Percentiles rank a stretch among this genome's conserved stretches.
Evolutionary conservation across 2,888 invertebrate genomes (phyloP).

Genomic region (Caenorhabditis zanzibari): DNA sequence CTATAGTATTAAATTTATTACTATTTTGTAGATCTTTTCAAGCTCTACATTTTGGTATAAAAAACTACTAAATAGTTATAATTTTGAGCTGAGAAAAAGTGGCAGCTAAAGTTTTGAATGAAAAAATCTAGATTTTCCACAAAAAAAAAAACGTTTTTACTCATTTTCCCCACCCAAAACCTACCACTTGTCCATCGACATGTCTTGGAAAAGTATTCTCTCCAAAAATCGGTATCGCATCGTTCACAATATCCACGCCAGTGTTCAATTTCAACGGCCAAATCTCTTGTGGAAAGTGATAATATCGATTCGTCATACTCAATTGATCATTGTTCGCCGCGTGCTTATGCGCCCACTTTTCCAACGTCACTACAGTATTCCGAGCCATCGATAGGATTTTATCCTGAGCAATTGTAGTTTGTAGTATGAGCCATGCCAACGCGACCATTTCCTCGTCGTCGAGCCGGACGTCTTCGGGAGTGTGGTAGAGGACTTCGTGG

Average conservation of each 20-base stretch:
- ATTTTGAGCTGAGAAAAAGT: too few relatives aligned
- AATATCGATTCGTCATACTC: neutral
- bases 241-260: neutral
- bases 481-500: slow-evolving; percentile 12
- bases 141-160: too few relatives aligned
- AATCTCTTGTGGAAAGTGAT: slow-evolving; percentile 50
- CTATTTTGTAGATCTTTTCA: too few relatives aligned
- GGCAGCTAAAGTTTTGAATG: too few relatives aligned
- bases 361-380: slow-evolving; percentile 7
- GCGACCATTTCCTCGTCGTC: slow-evolving; percentile 33
- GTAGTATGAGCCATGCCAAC: slow-evolving; percentile 39
- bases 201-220: neutral
- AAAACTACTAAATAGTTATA: too few relatives aligned
- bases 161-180: neutral
- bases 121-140: too few relatives aligned
- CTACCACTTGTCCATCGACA: neutral
- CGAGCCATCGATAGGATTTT: slow-evolving; percentile 8
- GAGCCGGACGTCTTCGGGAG: slow-evolving; percentile 13
- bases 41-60: too few relatives aligned
- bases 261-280: slow-evolving; percentile 27
- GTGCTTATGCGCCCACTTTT: slow-evolving; percentile 20
- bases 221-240: slow-evolving; percentile 18
- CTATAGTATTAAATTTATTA: too few relatives aligned
- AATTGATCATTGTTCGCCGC: neutral
- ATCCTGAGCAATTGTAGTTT: slow-evolving; percentile 16